Base-by-base conservation (phyloP, 2,888 invertebrate species). In the Frankliniella fusca region DNA sequence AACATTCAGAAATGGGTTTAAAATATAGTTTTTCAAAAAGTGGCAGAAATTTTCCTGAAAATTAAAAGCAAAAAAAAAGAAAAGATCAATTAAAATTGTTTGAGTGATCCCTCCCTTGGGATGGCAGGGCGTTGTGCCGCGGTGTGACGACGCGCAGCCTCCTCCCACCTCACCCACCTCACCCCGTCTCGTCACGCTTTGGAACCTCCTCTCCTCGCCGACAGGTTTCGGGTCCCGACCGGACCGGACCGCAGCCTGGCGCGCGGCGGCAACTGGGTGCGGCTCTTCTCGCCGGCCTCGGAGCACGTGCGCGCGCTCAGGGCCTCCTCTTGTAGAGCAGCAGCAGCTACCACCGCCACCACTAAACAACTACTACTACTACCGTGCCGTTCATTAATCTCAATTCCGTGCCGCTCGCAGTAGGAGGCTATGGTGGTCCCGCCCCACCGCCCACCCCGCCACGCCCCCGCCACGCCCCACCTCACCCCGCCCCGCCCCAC, bases 391-490 rank as follows among this genome's bases (percentile, higher is more conserved):
- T 76, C 70, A 76, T 76, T 76, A 76, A 76, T 76, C 70, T 27
- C 70, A 70, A 70, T 70, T 70, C 11, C n/a, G 11, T 23, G 70
- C 18, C n/a, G 65, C n/a, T 11, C 23, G 70, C 23, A 20, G 70
- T 70, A 23, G 70, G 23, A 70, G 23, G 70, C 23, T 70, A 23
- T 38, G 70, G 38, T 23, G 70, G n/a, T 23, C 9, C 70, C 83
- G 84, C 85, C 84, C 84, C 85, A 85, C 84, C 86, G 86, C 86
- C 38, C 38, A 38, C 38, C 38, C 38, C 38, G 38, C 38, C 38
- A 38, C 38, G 38, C 38, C 38, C 38, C 38, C 38, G 38, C 38
- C 38, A 2, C 38, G 38, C 38, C 38, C 38, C 38, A 5, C 38
- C 38, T 5, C 38, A 5, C 38, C 38, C 38, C 38, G 38, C 38